Conservation (phyloP, 2,113 vertebrate species). For the Larimichthys polyactis region DNA sequence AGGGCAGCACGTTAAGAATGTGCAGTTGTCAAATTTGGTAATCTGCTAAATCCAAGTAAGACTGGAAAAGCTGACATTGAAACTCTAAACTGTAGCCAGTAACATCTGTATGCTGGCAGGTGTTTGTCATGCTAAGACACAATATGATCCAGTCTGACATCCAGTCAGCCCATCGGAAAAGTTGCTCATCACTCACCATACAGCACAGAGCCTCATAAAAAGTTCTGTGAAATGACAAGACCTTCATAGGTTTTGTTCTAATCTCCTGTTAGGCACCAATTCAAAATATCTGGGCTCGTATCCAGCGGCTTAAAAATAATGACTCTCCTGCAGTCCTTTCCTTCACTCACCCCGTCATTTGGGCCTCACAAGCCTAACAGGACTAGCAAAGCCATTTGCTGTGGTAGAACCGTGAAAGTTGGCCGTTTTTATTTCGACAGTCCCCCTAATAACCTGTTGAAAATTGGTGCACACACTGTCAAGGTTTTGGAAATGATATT, state of each 20-base stretch:
- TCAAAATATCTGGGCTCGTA: constrained; percentile 64
- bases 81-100: constrained; percentile 35
- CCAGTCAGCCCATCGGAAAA: constrained; percentile 24
- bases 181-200: constrained; percentile 44
- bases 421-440: constrained; percentile 48
- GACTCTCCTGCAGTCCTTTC: constrained; percentile 45
- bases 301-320: constrained; percentile 68
- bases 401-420: constrained; percentile 50
- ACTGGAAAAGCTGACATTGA: constrained; percentile 11
- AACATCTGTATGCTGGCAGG: constrained; percentile 56
- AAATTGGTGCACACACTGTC: constrained; percentile 65
- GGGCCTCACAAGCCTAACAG: constrained; percentile 41
- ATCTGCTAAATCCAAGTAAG: constrained; percentile 50
- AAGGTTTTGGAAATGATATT: constrained; percentile 70
- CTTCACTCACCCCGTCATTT: constrained; percentile 60
- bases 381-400: constrained; percentile 54
- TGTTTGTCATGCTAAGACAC: constrained; percentile 41
- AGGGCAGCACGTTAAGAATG: constrained; percentile 41
- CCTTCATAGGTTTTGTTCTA: constrained; percentile 62
- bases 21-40: constrained; percentile 57
- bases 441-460: constrained; percentile 65
- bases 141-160: constrained; percentile 25
- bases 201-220: constrained; percentile 39
- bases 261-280: constrained; percentile 63
- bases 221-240: constrained; percentile 64